Evolutionary conservation across 2,888 invertebrate species (phyloP).

Genomic region (Cataglyphis cursor): DNA sequence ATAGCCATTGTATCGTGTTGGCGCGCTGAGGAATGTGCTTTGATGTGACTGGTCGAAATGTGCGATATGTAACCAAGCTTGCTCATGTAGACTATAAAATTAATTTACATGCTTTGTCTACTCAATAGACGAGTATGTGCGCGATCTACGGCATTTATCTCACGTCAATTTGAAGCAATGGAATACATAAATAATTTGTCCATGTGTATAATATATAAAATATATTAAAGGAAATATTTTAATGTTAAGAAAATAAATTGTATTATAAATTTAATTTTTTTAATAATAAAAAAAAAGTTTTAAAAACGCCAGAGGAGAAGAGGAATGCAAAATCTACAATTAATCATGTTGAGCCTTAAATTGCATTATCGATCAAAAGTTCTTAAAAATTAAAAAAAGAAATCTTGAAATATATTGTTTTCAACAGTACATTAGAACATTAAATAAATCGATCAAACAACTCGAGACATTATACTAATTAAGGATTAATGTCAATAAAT

Average conservation of each 20-base stretch:
- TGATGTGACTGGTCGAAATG: constrained; percentile 50
- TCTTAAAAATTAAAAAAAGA: too few relatives aligned
- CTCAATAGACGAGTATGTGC: background rate
- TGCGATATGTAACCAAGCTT: constrained; percentile 42
- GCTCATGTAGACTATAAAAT: constrained; percentile 42
- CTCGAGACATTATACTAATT: background rate
- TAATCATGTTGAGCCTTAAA: background rate
- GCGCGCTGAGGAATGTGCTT: constrained; percentile 27
- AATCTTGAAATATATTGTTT: too few relatives aligned
- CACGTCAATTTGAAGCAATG: constrained; percentile 15
- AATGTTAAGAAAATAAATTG: background rate
- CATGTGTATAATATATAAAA: background rate
- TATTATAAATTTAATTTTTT: background rate
- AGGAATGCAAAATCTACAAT: background rate
- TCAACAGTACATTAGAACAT: too few relatives aligned
- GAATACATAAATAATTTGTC: background rate
- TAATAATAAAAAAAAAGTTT: background rate
- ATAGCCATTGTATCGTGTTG: constrained; percentile 14
- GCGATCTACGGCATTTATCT: constrained; percentile 26
- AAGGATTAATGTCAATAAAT: background rate
- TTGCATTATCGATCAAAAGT: too few relatives aligned
- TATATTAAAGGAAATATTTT: background rate
- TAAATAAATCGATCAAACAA: too few relatives aligned
- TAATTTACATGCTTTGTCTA: constrained; percentile 39
- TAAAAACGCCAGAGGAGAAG: background rate